phyloP scores from a whole-genome alignment of 2,888 invertebrate genomes.

The Epirrita christyi region DNA sequence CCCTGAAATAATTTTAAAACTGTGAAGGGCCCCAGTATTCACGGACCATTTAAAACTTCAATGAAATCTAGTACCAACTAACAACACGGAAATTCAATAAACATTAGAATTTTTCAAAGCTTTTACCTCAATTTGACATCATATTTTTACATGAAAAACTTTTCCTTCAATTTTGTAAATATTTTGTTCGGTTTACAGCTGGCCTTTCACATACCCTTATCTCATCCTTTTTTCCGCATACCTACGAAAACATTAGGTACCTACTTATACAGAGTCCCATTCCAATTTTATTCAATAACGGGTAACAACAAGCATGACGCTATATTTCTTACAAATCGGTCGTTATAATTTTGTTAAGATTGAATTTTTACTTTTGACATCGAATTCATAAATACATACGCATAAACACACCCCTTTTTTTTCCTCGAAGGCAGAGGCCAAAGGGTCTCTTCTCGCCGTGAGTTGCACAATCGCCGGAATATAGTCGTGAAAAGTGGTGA shows the following conservation, averaged over 20 bases:
- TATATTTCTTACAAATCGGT: slow-evolving; percentile 14
- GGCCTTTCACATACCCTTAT: slow-evolving; percentile 52
- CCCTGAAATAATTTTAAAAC: no score
- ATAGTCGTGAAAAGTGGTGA: no score
- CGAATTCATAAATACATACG: no score
- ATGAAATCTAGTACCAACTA: not conserved
- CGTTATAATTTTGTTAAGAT: slow-evolving; percentile 12
- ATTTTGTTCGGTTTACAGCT: slow-evolving; percentile 52
- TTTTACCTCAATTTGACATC: slow-evolving; percentile 20
- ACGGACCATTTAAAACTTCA: no score
- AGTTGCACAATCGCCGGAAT: no score
- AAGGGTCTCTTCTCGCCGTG: no score
- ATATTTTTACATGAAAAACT: slow-evolving; percentile 42
- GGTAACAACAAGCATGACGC: slow-evolving; percentile 18
- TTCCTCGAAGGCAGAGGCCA: no score
- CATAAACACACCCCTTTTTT: no score
- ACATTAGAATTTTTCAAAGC: slow-evolving; percentile 43
- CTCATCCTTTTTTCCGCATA: slow-evolving; percentile 42
- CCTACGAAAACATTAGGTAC: slow-evolving; percentile 20
- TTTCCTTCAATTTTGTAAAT: slow-evolving; percentile 44
- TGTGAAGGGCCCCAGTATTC: no score
- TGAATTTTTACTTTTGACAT: not conserved
- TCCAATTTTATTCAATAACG: slow-evolving; percentile 30
- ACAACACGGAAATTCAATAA: not conserved
- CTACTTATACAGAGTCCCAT: slow-evolving; percentile 10